Conservation (phyloP, 2,113 vertebrate species). For the Oceanites oceanicus region DNA sequence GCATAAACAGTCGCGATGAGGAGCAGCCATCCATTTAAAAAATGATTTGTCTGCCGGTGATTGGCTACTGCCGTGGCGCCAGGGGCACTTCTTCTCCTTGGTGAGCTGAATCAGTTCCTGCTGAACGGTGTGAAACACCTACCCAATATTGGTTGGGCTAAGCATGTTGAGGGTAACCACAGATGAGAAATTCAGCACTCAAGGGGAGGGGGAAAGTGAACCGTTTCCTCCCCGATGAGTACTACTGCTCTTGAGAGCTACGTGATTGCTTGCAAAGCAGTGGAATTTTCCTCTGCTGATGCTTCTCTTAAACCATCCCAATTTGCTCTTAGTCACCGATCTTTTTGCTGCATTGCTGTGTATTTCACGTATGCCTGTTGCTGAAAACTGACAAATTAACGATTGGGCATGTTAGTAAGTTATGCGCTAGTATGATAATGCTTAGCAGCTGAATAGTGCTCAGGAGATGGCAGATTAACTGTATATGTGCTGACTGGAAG, state of each 20-base stretch:
- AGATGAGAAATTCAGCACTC: neutral
- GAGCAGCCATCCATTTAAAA: neutral
- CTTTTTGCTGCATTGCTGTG: conserved; percentile 23
- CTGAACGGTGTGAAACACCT: conserved; percentile 4
- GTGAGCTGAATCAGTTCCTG: neutral
- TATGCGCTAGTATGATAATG: neutral
- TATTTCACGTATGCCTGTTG: neutral
- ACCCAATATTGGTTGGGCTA: neutral
- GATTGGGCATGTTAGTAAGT: neutral
- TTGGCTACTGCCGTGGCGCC: neutral
- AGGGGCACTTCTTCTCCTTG: neutral
- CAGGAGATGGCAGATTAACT: neutral
- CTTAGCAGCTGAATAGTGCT: neutral
- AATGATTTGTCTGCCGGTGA: neutral
- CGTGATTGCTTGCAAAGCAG: conserved; percentile 1
- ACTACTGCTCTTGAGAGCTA: neutral
- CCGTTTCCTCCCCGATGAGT: neutral
- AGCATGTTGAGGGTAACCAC: neutral
- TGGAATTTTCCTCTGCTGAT: conserved; percentile 70
- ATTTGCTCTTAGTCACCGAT: conserved; percentile 47
- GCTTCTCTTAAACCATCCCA: conserved; percentile 36
- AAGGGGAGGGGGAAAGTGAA: neutral
- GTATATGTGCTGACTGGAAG: neutral
- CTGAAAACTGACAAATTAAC: neutral
- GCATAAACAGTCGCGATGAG: neutral